A percentile compares a stretch with the other conserved stretches of the same genome.
Conservation (phyloP, 2,113 vertebrate genomes). For the Apaloderma vittatum region DNA sequence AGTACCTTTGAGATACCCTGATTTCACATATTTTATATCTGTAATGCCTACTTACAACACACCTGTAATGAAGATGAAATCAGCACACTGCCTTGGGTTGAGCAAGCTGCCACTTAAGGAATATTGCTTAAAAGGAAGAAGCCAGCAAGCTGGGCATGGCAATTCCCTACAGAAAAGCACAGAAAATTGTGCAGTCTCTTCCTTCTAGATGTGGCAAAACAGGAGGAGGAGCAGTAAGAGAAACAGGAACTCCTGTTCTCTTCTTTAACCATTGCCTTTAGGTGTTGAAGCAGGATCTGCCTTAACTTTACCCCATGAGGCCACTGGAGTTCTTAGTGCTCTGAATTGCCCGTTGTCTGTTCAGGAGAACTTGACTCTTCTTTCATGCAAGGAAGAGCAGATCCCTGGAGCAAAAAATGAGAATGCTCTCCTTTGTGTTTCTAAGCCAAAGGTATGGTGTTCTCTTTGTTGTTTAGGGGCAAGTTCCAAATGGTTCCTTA, state of each 20-base stretch:
- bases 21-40: neutral
- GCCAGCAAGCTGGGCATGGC: constrained; percentile 1
- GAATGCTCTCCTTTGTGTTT: constrained; percentile 21
- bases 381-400: constrained; percentile 31
- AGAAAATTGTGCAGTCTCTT: neutral
- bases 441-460: neutral
- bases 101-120: constrained; percentile 4
- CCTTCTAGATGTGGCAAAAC: neutral
- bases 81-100: neutral
- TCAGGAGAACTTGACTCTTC: neutral
- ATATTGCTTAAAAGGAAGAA: constrained; percentile 42
- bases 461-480: neutral
- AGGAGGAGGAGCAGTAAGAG: neutral
- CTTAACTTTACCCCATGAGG: neutral
- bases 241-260: neutral
- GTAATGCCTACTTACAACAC: neutral
- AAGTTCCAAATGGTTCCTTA: neutral
- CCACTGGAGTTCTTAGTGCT: neutral
- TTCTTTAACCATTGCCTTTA: neutral
- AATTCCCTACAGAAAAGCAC: constrained; percentile 10
- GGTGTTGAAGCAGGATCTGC: neutral
- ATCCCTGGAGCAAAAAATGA: neutral
- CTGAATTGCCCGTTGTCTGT: neutral
- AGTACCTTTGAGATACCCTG: neutral
- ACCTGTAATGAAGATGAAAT: neutral